Percentiles rank a stretch among this genome's conserved stretches.
Conservation (phyloP, 1,140 invertebrate genomes). For the Ooceraea biroi region DNA sequence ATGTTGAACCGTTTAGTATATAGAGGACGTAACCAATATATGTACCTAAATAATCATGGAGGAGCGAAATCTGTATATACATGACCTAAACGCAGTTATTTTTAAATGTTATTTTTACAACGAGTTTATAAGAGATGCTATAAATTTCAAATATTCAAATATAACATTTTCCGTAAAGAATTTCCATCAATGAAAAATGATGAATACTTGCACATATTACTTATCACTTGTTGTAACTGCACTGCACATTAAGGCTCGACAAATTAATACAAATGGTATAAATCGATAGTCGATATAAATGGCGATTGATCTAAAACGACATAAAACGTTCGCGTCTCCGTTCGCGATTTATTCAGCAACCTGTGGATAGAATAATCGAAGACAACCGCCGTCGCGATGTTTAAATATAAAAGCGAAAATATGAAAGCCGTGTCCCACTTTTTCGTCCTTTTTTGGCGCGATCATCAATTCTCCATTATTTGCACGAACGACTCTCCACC, state of each 20-base stretch:
- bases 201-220: background rate
- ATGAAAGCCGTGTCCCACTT: background rate
- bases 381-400: background rate
- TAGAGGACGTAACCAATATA: conserved; percentile 64
- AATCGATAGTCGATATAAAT: too few relatives aligned
- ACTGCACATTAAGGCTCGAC: background rate
- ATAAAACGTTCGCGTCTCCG: background rate
- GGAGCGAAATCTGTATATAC: conserved; percentile 4
- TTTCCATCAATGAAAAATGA: background rate
- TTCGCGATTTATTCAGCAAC: conserved; percentile 9
- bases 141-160: conserved; percentile 3
- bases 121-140: background rate
- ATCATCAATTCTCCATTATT: conserved; percentile 41
- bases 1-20: conserved; percentile 64
- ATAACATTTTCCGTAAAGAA: background rate
- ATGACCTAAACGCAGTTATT: background rate
- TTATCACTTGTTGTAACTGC: background rate
- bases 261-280: background rate
- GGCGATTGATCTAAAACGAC: too few relatives aligned
- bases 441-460: conserved; percentile 12
- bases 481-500: background rate
- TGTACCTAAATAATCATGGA: conserved; percentile 65
- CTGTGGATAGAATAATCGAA: conserved; percentile 2
- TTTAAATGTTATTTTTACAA: background rate
- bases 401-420: conserved; percentile 42